Base-by-base conservation (phyloP, 2,797 vertebrate species). In the Luscinia megarhynchos region DNA sequence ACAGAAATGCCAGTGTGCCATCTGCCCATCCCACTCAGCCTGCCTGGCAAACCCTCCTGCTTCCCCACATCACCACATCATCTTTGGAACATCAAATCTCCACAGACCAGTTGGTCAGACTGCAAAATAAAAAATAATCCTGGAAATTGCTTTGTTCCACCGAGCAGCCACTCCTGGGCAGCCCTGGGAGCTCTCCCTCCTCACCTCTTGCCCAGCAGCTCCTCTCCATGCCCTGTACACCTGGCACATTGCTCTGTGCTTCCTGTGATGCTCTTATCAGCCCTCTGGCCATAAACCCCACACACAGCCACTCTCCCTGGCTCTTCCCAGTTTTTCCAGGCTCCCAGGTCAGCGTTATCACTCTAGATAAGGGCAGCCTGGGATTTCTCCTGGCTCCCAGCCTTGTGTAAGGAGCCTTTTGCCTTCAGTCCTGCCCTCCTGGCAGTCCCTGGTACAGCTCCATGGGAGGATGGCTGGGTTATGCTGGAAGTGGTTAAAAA, bases 91-190 rank as follows among this genome's bases (percentile, higher is more conserved):
- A 78, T 11, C 73, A 20, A n/a, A 43, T 46, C 50, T 46, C 50
- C 77, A 27, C 69, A 72, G 23, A 32, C 4, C 29, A 36, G 9
- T 12, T 59, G n/a, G 38, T 45, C 87, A 72, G 40, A 24, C 41
- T 59, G 30, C 45, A 78, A 64, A 81, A 34, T 22, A 55, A 53
- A 78, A 64, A 81, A n/a, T 22, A 55, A 53, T 17, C 14, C 67
- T 51, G 66, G 61, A 32, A 77, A 81, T 6, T 0, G 0, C 67
- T 77, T 55, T 88, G 14, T 63, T 63, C n/a, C 30, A 12, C 11
- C 0, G 0, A 46, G n/a, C 50, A 51, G 32, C 6, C 48, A 2
- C 24, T 41, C 16, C 53, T 15, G 48, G 30, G 73, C 48, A 41
- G 70, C 40, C 14, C 5, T 6, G 30, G 26, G 21, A 81, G 67